Conservation (phyloP, 2,113 vertebrate genomes). For the Amazona vittata region DNA sequence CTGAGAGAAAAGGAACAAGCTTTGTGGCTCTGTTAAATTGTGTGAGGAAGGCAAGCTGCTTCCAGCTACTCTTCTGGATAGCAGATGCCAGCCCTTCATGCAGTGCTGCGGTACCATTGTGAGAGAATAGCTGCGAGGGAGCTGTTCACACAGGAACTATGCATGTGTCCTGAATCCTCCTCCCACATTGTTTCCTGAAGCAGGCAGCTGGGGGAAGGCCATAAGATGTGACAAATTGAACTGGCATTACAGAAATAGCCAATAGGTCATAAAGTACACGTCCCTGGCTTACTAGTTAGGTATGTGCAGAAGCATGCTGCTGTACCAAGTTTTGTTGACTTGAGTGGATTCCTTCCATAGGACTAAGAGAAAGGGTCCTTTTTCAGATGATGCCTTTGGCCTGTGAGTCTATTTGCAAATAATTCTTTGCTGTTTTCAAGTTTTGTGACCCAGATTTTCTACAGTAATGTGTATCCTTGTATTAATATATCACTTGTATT, state of each 20-base stretch:
- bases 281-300: background rate
- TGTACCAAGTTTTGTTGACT: background rate
- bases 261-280: conserved; percentile 7
- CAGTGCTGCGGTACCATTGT: background rate
- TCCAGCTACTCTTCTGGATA: background rate
- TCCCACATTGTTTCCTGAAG: background rate
- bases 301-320: background rate
- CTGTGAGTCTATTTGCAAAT: background rate
- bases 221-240: conserved; percentile 30
- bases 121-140: background rate
- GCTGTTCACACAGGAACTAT: background rate
- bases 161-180: background rate
- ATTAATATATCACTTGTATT: background rate
- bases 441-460: background rate
- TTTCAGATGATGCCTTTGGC: background rate
- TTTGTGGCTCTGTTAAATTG: background rate
- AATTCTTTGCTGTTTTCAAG: background rate
- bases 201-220: conserved; percentile 16
- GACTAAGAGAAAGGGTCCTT: background rate
- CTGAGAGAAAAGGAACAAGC: background rate
- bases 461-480: background rate
- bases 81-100: background rate
- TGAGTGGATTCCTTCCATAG: background rate
- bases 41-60: background rate
- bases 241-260: conserved; percentile 21